Evolutionary conservation across 2,888 invertebrate genomes (phyloP).

Genomic region (Lasioglossum marginatum): DNA sequence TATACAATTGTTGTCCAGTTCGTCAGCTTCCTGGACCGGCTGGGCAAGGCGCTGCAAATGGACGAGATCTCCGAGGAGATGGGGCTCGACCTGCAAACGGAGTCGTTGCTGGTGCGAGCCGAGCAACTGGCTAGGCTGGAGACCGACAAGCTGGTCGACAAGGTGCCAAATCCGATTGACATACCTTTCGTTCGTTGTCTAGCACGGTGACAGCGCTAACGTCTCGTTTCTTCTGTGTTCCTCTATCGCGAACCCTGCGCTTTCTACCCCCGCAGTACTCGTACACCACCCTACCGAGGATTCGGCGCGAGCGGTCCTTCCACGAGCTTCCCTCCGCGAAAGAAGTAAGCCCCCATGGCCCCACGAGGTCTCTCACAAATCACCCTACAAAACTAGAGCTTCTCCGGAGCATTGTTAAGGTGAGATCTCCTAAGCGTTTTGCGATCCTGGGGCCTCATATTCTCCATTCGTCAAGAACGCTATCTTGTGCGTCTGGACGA

Average conservation of each 20-base stretch:
- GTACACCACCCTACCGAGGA: slow-evolving; percentile 90
- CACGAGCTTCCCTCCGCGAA: slow-evolving; percentile 91
- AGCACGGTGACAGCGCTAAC: slow-evolving; percentile 46
- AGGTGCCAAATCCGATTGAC: slow-evolving; percentile 85
- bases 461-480: too few species aligned
- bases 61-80: slow-evolving; percentile 93
- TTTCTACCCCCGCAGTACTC: slow-evolving; percentile 86
- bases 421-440: too few species aligned
- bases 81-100: slow-evolving; percentile 93
- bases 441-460: too few species aligned
- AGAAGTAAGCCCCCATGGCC: slow-evolving; percentile 88
- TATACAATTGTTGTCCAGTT: slow-evolving; percentile 85
- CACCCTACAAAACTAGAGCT: neutral
- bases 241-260: slow-evolving; percentile 55
- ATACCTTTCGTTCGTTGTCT: slow-evolving; percentile 19
- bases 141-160: slow-evolving; percentile 93
- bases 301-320: slow-evolving; percentile 92
- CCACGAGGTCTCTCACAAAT: neutral
- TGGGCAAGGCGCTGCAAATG: slow-evolving; percentile 93
- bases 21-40: slow-evolving; percentile 92
- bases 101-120: slow-evolving; percentile 93
- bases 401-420: neutral
- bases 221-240: slow-evolving; percentile 59
- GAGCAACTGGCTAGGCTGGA: slow-evolving; percentile 93
- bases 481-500: too few species aligned